Base-by-base conservation (phyloP, 2,888 invertebrate genomes). In the Deroplatys truncata region DNA sequence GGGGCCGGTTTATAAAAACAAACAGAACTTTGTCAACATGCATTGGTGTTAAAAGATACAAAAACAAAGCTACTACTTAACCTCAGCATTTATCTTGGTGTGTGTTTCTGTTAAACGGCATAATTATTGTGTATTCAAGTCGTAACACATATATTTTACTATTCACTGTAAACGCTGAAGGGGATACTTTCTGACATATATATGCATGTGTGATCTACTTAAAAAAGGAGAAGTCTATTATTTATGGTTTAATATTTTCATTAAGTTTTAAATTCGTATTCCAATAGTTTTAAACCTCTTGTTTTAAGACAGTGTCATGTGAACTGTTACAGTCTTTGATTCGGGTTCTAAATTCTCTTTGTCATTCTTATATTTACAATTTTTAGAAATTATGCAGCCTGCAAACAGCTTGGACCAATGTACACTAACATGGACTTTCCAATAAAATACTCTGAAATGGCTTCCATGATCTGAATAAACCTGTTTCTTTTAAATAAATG, bases 1-100 rank as follows among this genome's bases (percentile, higher is more conserved):
- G 96, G 97, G 97, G 90, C 94, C 96, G 82, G 94, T 95, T 90
- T 97, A 95, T 94, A 97, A 97, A 94, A 96, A 96, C 94, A 96
- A 96, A 93, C 95, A 96, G 92, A 94, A 96, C 92, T 97, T 97
- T 93, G 94, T 95, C 90, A 95, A 96, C 92, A 96, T 97, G 96
- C 97, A 97, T 93, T 93, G 94, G 92, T 96, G 95, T 93, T 96
- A 93, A 84, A 88, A 31, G 9, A 88, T 28, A 16, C n/a, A 28
- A 28, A 28, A 20, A 28, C 28, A 72, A 4, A 7, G 20, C 16
- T 72, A 25, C 56, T 20, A 72, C 20, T 5, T 72, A 2, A 25
- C 28, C 49, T 29, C 10, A 25, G 28, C 56, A 49, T 85, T 28
- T 85, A 85, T n/a, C 15, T 28, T 85, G 35, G 85, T 85, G n/a